Conservation (phyloP, 1,140 invertebrate genomes). For the Homalodisca vitripennis region DNA sequence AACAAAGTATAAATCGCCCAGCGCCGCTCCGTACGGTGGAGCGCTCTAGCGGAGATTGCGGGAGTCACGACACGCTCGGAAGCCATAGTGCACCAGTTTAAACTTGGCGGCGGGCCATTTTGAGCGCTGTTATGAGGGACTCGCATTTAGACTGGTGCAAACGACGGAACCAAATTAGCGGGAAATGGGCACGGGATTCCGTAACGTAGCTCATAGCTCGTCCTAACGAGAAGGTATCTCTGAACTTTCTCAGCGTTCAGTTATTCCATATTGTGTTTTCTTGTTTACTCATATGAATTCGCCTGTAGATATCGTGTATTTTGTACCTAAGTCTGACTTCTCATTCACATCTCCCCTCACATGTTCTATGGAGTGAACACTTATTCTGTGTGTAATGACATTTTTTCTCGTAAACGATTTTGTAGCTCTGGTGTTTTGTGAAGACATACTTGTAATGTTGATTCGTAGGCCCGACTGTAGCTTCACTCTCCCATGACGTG, state of each 20-base stretch:
- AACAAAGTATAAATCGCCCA: too few species aligned
- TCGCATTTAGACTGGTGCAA: slow-evolving; percentile 21
- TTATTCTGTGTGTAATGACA: neutral
- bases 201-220: neutral
- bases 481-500: neutral
- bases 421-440: neutral
- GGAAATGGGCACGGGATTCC: slow-evolving; percentile 17
- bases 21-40: neutral
- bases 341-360: neutral
- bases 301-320: neutral
- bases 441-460: neutral
- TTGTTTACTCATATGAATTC: neutral
- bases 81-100: slow-evolving; percentile 6
- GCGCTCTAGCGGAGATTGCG: neutral
- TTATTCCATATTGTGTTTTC: neutral
- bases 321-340: too few species aligned
- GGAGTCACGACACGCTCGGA: neutral
- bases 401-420: neutral
- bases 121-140: neutral
- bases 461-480: neutral
- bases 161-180: slow-evolving; percentile 20
- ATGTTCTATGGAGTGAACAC: neutral
- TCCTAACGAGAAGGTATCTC: neutral
- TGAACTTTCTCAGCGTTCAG: neutral
- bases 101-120: slow-evolving; percentile 3